Percentiles rank a stretch among this genome's conserved stretches.
Evolutionary conservation across 2,888 invertebrate species (phyloP).

Genomic region (Apotomis betuletana): DNA sequence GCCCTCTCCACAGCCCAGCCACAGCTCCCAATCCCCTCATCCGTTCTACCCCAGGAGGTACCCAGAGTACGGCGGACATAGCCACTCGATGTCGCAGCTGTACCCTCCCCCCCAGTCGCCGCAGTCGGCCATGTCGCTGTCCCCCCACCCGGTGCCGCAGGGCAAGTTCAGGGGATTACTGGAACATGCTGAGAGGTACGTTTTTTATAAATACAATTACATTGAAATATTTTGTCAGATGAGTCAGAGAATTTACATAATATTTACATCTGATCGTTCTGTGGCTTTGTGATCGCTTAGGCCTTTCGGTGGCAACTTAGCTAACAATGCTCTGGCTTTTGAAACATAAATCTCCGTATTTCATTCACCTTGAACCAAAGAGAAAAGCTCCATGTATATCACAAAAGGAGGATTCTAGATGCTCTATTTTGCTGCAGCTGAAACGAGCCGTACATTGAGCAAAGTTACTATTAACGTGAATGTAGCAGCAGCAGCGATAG

Average conservation of each 20-base stretch:
- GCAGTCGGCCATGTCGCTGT: constrained; percentile 76
- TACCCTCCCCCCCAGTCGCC: constrained; percentile 73
- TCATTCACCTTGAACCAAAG: not conserved
- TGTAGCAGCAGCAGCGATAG: too few species aligned
- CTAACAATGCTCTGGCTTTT: not conserved
- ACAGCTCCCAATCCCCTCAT: constrained; percentile 74
- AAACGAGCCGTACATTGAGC: too few species aligned
- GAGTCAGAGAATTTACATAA: not conserved
- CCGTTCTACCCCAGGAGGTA: constrained; percentile 65
- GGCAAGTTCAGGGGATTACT: constrained; percentile 76
- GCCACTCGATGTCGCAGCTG: constrained; percentile 67
- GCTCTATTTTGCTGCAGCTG: too few species aligned
- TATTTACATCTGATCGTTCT: too few species aligned
- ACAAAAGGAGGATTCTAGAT: too few species aligned
- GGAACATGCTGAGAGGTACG: constrained; percentile 79
- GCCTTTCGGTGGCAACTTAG: not conserved
- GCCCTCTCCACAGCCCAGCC: constrained; percentile 74
- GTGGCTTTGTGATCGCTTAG: too few species aligned
- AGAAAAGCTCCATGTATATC: not conserved
- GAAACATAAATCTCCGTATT: not conserved
- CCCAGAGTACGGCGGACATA: constrained; percentile 64
- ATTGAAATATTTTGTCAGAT: not conserved
- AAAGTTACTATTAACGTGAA: too few species aligned
- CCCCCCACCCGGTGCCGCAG: constrained; percentile 74
- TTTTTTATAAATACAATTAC: not conserved